Evolutionary conservation across 1,140 invertebrate genomes (phyloP).

Genomic region (Stegodyphus dumicola): DNA sequence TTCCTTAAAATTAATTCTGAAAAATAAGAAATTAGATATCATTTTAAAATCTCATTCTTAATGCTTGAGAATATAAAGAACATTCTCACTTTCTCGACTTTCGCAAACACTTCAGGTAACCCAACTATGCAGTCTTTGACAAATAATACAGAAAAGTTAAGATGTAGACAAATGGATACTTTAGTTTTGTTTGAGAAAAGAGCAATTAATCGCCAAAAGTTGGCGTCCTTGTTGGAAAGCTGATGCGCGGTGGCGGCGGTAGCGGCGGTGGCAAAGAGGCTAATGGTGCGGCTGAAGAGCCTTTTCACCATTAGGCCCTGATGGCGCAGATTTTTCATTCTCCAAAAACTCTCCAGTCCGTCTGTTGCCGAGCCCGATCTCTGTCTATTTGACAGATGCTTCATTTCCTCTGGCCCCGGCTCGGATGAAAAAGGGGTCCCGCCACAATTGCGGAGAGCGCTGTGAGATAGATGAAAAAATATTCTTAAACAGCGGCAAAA

Average conservation of each 20-base stretch:
- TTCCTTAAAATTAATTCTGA: no score
- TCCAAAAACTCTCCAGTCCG: slow-evolving; percentile 57
- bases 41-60: no score
- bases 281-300: slow-evolving; percentile 58
- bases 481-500: no score
- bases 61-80: no score
- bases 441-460: slow-evolving; percentile 25
- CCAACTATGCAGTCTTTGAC: no score
- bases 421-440: not conserved
- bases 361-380: slow-evolving; percentile 56
- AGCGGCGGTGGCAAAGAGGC: slow-evolving; percentile 43
- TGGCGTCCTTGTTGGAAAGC: slow-evolving; percentile 23
- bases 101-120: no score
- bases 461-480: not conserved
- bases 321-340: slow-evolving; percentile 57
- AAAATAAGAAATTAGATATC: no score
- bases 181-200: not conserved
- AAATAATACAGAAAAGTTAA: no score
- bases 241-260: slow-evolving; percentile 6
- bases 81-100: no score
- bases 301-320: slow-evolving; percentile 55
- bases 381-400: slow-evolving; percentile 58
- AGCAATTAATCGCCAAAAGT: slow-evolving; percentile 55
- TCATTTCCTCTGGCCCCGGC: slow-evolving; percentile 44
- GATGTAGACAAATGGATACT: no score